These are phyloP conservation scores for Bos indicus DNA, from an alignment of 2,113 vertebrate genomes.

Conservation along the genomic window DNA sequence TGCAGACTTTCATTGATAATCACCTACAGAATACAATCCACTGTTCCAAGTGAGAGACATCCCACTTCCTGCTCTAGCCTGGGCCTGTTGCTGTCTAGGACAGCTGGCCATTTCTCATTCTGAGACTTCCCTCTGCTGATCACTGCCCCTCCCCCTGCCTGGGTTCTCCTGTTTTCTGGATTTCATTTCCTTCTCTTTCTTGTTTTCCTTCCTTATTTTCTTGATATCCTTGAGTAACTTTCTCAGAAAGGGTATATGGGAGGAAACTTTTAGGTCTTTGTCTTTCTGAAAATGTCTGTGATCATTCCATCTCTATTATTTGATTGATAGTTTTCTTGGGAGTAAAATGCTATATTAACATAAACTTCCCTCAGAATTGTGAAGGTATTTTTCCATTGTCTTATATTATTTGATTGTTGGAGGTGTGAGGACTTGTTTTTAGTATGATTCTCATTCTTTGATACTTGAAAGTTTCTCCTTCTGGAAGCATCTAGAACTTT, in stretches of 20 bases:
- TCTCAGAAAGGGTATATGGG: neutral
- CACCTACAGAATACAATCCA: neutral
- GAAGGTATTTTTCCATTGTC: neutral
- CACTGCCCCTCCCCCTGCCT: neutral
- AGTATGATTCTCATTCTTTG: neutral
- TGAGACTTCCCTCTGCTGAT: neutral
- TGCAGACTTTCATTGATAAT: neutral
- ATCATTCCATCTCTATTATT: neutral
- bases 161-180: conserved; percentile 11
- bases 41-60: neutral
- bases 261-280: neutral
- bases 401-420: neutral
- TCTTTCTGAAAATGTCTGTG: neutral
- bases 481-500: neutral
- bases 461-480: neutral
- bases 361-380: neutral
- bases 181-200: conserved; percentile 44
- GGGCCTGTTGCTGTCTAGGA: neutral
- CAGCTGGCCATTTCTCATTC: neutral
- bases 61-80: neutral
- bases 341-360: neutral
- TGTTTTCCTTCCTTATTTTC: conserved; percentile 64
- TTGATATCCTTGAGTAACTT: conserved; percentile 53
- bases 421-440: neutral
- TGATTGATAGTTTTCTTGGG: neutral